Evolutionary conservation across 2,888 invertebrate species (phyloP).

Genomic region (Molanna angustata): DNA sequence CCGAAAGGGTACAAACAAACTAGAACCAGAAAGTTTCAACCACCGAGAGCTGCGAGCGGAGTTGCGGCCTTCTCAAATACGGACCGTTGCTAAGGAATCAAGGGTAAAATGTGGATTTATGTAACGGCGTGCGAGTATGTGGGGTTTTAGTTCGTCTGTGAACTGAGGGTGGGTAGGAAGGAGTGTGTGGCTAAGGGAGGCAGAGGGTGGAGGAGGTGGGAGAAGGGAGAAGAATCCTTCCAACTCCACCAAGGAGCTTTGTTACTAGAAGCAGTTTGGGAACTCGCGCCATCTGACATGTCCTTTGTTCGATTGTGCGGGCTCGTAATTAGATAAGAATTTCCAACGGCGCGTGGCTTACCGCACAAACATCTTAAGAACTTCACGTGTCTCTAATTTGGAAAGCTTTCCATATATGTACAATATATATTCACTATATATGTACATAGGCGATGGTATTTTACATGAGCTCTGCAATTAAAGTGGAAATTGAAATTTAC

Average conservation of each 20-base stretch:
- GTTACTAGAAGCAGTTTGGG: slow-evolving; percentile 12
- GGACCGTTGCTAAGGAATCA: slow-evolving; percentile 23
- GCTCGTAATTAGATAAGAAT: slow-evolving; percentile 31
- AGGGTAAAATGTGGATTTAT: slow-evolving; percentile 32
- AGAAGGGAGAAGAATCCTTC: not conserved
- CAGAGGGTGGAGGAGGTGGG: slow-evolving; percentile 1
- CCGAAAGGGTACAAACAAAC: too few species aligned
- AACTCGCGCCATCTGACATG: slow-evolving; percentile 30
- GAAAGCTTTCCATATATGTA: too few species aligned
- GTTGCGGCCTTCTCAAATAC: too few species aligned
- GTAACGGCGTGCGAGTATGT: slow-evolving; percentile 30
- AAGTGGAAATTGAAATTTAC: slow-evolving; percentile 20
- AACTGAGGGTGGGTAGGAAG: slow-evolving; percentile 7
- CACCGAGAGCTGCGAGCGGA: too few species aligned
- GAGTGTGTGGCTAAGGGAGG: slow-evolving; percentile 8
- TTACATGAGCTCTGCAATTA: slow-evolving; percentile 15
- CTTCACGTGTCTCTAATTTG: slow-evolving; percentile 20
- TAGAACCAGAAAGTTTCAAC: too few species aligned
- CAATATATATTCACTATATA: too few species aligned
- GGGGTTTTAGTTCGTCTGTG: slow-evolving; percentile 24
- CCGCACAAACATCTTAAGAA: slow-evolving; percentile 19
- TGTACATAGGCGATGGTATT: too few species aligned
- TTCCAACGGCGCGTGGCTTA: slow-evolving; percentile 20
- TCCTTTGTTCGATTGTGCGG: slow-evolving; percentile 32
- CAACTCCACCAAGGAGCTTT: slow-evolving; percentile 14